phyloP scores from a whole-genome alignment of 2,797 vertebrate species.

The Falco rusticolus region DNA sequence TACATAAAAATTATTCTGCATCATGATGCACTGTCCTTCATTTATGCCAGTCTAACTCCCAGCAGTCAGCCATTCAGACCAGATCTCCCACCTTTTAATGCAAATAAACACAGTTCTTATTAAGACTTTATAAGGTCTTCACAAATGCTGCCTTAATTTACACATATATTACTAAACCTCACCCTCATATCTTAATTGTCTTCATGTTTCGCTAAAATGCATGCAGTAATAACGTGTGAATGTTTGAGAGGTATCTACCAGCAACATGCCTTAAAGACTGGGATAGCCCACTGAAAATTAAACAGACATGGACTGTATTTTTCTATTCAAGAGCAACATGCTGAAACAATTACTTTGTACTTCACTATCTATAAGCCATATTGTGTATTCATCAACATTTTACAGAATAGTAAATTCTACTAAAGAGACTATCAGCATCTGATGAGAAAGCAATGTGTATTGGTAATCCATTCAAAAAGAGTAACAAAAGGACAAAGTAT shows the following conservation, averaged over 20 bases:
- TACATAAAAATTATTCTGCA: not conserved
- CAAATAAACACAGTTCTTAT: not conserved
- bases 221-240: not conserved
- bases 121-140: not conserved
- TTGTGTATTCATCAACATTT: constrained; percentile 36
- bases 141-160: not conserved
- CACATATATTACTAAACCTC: not conserved
- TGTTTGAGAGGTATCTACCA: not conserved
- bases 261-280: not conserved
- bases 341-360: constrained; percentile 53
- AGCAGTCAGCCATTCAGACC: not conserved
- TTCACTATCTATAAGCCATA: constrained; percentile 5
- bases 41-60: not conserved
- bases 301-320: not conserved
- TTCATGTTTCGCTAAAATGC: not conserved
- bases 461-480: constrained; percentile 65
- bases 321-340: constrained; percentile 11
- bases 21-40: not conserved
- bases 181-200: not conserved
- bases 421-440: constrained; percentile 60
- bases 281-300: not conserved
- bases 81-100: not conserved
- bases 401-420: constrained; percentile 26
- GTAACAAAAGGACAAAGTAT: constrained; percentile 65
- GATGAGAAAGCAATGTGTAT: constrained; percentile 65